A percentile compares a stretch with the other conserved stretches of the same genome.
Evolutionary conservation across 2,113 vertebrate genomes (phyloP).

Genomic region (Sakesphorus luctuosus): DNA sequence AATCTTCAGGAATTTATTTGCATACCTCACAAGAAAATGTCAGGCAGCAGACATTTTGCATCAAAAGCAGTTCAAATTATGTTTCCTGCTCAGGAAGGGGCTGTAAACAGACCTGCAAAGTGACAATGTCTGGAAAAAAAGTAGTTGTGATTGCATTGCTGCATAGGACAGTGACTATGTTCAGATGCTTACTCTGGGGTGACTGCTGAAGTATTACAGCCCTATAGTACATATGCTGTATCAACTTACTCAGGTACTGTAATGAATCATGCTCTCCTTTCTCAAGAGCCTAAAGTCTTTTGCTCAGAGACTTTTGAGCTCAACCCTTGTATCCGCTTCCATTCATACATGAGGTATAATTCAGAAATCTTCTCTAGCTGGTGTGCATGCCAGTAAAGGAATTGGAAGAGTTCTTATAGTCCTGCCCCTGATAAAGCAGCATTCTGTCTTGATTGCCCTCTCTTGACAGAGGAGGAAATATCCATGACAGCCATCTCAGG

Average conservation of each 20-base stretch:
- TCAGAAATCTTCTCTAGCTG: background rate
- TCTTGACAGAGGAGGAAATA: background rate
- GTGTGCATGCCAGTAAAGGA: background rate
- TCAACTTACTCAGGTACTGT: background rate
- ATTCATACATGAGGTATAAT: background rate
- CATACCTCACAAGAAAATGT: background rate
- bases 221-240: background rate
- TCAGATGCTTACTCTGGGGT: background rate
- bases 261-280: background rate
- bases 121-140: background rate
- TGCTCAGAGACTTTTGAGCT: rapidly evolving
- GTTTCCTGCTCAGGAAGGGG: background rate
- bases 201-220: background rate
- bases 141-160: background rate
- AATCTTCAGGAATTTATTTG: background rate
- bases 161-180: background rate
- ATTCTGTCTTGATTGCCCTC: background rate
- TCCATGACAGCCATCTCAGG: background rate
- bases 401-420: background rate
- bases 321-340: background rate
- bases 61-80: background rate
- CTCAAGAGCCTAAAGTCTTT: background rate
- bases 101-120: background rate
- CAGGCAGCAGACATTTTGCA: background rate
- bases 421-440: background rate